A percentile compares a stretch with the other conserved stretches of the same genome.
These are phyloP conservation scores for Takifugu ocellatus DNA, from an alignment of 2,797 vertebrate genomes.

Conservation along the genomic window DNA sequence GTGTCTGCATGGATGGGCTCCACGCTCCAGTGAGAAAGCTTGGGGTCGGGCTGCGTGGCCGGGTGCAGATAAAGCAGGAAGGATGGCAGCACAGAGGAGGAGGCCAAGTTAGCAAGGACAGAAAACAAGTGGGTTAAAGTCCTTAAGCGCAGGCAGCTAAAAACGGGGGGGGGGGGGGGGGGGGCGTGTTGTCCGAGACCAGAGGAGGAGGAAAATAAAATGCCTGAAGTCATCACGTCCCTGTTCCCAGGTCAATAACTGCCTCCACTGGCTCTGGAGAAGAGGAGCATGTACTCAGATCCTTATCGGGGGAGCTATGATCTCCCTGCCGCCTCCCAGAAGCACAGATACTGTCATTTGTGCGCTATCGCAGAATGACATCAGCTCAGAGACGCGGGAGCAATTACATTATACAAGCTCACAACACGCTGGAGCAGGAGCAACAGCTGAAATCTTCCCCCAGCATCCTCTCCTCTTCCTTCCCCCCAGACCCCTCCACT, in stretches of 20 bases:
- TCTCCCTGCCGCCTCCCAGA: conserved; percentile 57
- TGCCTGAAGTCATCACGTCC: conserved; percentile 47
- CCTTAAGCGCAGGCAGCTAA: conserved; percentile 7
- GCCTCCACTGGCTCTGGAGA: conserved; percentile 66
- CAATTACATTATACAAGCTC: conserved; percentile 77
- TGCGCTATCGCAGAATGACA: conserved; percentile 72
- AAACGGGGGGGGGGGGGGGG: conserved; percentile 17
- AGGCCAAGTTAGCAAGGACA: background rate
- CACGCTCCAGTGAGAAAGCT: conserved; percentile 27
- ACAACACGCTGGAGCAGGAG: conserved; percentile 69
- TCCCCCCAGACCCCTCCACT: background rate
- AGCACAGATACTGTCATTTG: conserved; percentile 67
- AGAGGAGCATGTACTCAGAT: conserved; percentile 77
- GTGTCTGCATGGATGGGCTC: conserved; percentile 59
- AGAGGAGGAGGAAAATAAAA: conserved; percentile 41
- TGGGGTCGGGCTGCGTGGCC: conserved; percentile 15
- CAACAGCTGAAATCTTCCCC: conserved; percentile 52
- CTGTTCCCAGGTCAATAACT: conserved; percentile 75
- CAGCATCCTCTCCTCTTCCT: conserved; percentile 3
- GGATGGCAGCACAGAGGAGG: background rate
- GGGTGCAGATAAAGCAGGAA: conserved; percentile 17
- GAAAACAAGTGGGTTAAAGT: conserved; percentile 43
- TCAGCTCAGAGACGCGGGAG: conserved; percentile 72
- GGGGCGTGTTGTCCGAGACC: conserved; percentile 42
- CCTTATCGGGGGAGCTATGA: conserved; percentile 78